Evolutionary conservation across 2,888 invertebrate species (phyloP).

Genomic region (Ecliptopera silaceata): DNA sequence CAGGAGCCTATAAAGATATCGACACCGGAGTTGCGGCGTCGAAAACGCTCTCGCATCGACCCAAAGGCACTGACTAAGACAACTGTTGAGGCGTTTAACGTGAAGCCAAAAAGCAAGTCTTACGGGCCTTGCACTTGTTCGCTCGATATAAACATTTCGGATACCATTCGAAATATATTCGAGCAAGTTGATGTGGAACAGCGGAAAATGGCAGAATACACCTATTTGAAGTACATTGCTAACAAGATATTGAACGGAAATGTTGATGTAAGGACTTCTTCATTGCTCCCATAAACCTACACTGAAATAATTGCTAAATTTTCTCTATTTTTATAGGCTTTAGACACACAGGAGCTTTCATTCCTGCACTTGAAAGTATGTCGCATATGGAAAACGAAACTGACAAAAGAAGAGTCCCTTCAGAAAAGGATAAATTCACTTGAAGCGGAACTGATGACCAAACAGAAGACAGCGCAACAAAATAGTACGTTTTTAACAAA

Average conservation of each 20-base stretch:
- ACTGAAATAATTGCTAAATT: background rate
- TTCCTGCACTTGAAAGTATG: slow-evolving; percentile 80
- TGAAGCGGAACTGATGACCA: slow-evolving; percentile 73
- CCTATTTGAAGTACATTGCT: slow-evolving; percentile 70
- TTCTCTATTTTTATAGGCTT: slow-evolving; percentile 47
- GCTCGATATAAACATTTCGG: slow-evolving; percentile 66
- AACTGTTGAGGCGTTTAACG: slow-evolving; percentile 64
- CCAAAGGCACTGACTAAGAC: slow-evolving; percentile 64
- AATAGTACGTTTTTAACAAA: slow-evolving; percentile 61
- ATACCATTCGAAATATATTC: slow-evolving; percentile 73
- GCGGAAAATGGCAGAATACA: slow-evolving; percentile 64
- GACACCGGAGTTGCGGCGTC: slow-evolving; percentile 48
- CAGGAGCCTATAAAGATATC: slow-evolving; percentile 60
- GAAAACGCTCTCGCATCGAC: slow-evolving; percentile 46
- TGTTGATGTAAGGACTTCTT: slow-evolving; percentile 55
- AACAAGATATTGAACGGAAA: slow-evolving; percentile 63
- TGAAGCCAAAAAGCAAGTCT: slow-evolving; percentile 56
- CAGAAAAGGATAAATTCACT: slow-evolving; percentile 71
- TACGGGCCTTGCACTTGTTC: slow-evolving; percentile 73
- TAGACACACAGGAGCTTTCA: slow-evolving; percentile 80
- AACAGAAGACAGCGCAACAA: slow-evolving; percentile 74
- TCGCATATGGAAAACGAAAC: slow-evolving; percentile 71
- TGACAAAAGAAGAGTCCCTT: slow-evolving; percentile 69
- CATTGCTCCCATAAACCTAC: too few species aligned
- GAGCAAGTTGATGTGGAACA: slow-evolving; percentile 73